Evolutionary conservation across 30 jellyfish, hydroid and myxozoan genomes (phyloP).

Genomic region (Phacellophora camtschatica): DNA sequence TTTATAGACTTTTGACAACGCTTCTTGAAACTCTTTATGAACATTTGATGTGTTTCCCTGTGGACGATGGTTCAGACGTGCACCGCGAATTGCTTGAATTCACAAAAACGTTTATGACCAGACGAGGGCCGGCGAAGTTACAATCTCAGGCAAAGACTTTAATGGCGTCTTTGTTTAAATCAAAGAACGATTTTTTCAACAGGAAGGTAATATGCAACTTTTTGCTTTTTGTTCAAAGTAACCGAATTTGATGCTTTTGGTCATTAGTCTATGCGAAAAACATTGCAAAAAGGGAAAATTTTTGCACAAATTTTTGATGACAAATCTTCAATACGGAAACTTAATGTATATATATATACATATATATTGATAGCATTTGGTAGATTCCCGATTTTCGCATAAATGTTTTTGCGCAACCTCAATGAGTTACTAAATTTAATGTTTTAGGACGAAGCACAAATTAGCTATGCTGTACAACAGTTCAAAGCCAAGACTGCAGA

Average conservation of each 20-base stretch:
- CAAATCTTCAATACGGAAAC: too few relatives aligned
- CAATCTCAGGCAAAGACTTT: constrained; percentile 63
- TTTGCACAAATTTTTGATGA: too few relatives aligned
- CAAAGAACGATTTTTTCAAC: constrained; percentile 57
- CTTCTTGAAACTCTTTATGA: constrained; percentile 45
- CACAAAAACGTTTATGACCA: constrained; percentile 23
- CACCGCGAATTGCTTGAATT: constrained; percentile 39
- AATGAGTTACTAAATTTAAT: too few relatives aligned
- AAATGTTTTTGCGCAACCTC: too few relatives aligned
- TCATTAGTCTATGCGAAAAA: too few relatives aligned
- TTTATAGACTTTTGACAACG: constrained; percentile 24
- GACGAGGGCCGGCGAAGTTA: not conserved
- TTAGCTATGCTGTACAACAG: constrained; percentile 51
- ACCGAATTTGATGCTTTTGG: too few relatives aligned
- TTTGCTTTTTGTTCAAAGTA: too few relatives aligned
- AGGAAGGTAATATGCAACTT: constrained; percentile 48
- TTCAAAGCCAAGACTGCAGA: constrained; percentile 34
- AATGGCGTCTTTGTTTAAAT: constrained; percentile 66
- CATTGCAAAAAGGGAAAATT: too few relatives aligned
- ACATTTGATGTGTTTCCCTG: constrained; percentile 27
- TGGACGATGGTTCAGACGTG: constrained; percentile 1
- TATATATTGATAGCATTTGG: too few relatives aligned
- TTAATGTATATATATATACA: too few relatives aligned
- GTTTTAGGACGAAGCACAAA: constrained; percentile 79
- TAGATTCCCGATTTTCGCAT: too few relatives aligned